Percentiles rank a stretch among this genome's conserved stretches.
Conservation (phyloP, 2,888 invertebrate species). For the Drosophila borealis region DNA sequence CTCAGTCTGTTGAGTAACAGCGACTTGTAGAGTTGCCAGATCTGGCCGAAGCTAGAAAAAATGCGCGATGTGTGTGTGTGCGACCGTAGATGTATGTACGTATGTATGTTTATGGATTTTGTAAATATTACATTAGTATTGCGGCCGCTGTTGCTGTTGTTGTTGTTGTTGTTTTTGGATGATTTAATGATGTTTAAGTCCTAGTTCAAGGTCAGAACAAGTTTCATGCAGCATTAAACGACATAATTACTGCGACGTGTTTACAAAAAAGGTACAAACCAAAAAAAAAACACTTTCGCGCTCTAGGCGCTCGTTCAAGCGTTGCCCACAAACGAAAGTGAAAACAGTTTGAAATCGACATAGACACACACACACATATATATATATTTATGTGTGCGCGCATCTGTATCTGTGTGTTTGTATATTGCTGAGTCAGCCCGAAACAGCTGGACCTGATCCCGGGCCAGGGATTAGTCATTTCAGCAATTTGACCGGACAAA, state of each 20-base stretch:
- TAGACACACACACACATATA: conserved; percentile 23
- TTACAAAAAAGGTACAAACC: conserved; percentile 22
- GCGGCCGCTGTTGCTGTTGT: conserved; percentile 6
- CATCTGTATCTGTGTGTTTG: conserved; percentile 5
- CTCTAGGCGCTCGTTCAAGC: conserved; percentile 51
- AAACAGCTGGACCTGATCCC: conserved; percentile 35
- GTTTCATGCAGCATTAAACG: conserved; percentile 67
- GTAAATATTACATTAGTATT: conserved; percentile 21
- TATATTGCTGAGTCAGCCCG: conserved; percentile 49
- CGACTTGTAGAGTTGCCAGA: conserved; percentile 8
- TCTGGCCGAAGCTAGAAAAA: not conserved
- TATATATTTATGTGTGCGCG: conserved; percentile 1
- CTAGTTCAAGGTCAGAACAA: conserved; percentile 59
- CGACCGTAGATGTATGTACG: not conserved
- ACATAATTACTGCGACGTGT: conserved; percentile 54
- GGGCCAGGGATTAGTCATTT: conserved; percentile 49
- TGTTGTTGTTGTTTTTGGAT: conserved; percentile 15
- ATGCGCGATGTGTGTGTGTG: not conserved
- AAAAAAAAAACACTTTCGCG: conserved; percentile 61
- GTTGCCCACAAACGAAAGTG: conserved; percentile 67
- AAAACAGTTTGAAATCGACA: conserved; percentile 54
- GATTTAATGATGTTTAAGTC: conserved; percentile 37
- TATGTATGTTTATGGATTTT: conserved; percentile 1
- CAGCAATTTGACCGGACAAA: conserved; percentile 31
- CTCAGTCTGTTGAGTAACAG: conserved; percentile 5